phyloP scores from a whole-genome alignment of 2,113 vertebrate genomes.

The Merops nubicus region DNA sequence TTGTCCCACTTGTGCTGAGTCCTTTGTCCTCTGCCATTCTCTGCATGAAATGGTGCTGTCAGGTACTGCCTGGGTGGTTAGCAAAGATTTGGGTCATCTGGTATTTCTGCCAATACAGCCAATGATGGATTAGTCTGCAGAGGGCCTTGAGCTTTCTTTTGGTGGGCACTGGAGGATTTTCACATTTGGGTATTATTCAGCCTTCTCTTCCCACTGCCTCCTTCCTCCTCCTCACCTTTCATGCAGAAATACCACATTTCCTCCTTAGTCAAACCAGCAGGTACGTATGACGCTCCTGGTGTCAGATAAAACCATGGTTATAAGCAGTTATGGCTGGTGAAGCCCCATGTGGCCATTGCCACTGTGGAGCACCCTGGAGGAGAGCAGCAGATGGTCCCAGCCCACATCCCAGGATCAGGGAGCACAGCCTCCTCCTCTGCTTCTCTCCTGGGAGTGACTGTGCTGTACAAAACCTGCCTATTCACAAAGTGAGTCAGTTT shows the following conservation, averaged over 20 bases:
- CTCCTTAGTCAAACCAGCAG: background rate
- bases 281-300: accelerated
- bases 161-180: background rate
- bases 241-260: background rate
- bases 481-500: background rate
- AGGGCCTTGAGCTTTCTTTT: background rate
- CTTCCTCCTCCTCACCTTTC: background rate
- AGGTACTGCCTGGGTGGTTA: background rate
- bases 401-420: accelerated
- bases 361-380: background rate
- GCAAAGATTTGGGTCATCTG: background rate
- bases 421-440: background rate
- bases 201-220: background rate
- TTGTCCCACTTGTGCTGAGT: background rate
- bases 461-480: background rate
- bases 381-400: background rate
- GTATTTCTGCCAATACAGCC: background rate
- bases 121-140: background rate
- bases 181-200: background rate
- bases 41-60: accelerated
- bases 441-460: background rate
- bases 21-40: accelerated
- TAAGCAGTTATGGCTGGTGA: too few species aligned
- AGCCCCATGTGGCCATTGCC: accelerated
- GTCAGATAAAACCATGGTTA: accelerated